phyloP scores from a whole-genome alignment of 2,113 vertebrate species.

The Ondatra zibethicus region DNA sequence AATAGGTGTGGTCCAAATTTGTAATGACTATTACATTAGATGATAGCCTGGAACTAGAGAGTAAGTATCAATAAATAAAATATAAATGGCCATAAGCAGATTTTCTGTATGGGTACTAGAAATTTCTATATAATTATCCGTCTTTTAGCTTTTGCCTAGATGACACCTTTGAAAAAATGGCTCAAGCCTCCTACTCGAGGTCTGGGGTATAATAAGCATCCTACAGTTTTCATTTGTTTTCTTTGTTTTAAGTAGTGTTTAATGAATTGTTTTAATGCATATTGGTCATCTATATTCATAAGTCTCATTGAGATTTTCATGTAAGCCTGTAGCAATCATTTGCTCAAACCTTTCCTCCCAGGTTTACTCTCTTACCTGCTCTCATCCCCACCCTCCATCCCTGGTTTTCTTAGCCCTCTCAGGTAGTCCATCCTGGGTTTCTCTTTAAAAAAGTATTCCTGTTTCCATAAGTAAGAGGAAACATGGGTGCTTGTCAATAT shows the following conservation, averaged over 20 bases:
- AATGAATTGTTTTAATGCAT: neutral
- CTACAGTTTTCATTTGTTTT: neutral
- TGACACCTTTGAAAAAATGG: neutral
- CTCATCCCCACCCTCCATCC: too few species aligned
- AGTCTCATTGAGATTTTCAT: neutral
- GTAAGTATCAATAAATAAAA: neutral
- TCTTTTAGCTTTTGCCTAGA: slow-evolving; percentile 15
- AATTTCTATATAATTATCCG: neutral
- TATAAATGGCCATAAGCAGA: neutral
- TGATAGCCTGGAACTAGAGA: neutral
- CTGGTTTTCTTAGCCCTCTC: neutral
- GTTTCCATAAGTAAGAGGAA: neutral
- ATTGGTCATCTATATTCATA: neutral
- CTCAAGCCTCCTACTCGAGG: neutral
- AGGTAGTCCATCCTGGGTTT: neutral
- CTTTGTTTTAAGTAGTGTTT: neutral
- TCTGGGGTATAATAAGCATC: neutral
- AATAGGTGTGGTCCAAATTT: neutral
- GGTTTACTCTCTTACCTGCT: neutral
- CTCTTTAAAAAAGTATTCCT: neutral
- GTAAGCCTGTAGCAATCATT: neutral
- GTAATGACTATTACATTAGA: neutral
- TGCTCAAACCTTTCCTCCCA: neutral
- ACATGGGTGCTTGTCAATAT: neutral
- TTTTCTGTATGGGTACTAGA: neutral